A percentile compares a stretch with the other conserved stretches of the same genome.
Evolutionary conservation across 2,888 invertebrate species (phyloP).

Genomic region (Achlya flavicornis): DNA sequence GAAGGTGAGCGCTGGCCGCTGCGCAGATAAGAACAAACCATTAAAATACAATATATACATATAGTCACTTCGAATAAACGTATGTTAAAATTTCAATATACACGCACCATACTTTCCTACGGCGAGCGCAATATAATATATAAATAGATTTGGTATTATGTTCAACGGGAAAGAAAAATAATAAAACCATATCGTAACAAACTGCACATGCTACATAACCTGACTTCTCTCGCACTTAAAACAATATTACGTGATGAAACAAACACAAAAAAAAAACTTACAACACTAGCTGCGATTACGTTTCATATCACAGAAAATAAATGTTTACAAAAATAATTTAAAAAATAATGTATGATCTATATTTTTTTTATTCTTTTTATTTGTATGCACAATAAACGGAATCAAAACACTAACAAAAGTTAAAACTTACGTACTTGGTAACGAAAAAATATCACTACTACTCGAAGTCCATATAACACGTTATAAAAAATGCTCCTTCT

Average conservation of each 20-base stretch:
- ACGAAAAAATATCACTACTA: constrained; percentile 77
- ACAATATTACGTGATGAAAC: constrained; percentile 31
- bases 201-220: constrained; percentile 22
- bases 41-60: constrained; percentile 28
- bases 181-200: constrained; percentile 25
- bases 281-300: constrained; percentile 51
- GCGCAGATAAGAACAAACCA: not conserved
- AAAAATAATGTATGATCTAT: constrained; percentile 24
- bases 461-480: constrained; percentile 45
- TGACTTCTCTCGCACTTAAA: constrained; percentile 21
- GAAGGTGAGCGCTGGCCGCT: constrained; percentile 31
- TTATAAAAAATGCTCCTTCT: constrained; percentile 69
- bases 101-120: constrained; percentile 29
- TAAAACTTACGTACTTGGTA: constrained; percentile 70
- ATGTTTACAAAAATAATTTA: constrained; percentile 50
- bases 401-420: constrained; percentile 53
- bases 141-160: constrained; percentile 34
- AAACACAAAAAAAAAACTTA: constrained; percentile 42
- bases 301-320: constrained; percentile 64
- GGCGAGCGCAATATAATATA: constrained; percentile 34
- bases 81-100: not conserved
- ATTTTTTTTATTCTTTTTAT: constrained; percentile 19
- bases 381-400: constrained; percentile 39
- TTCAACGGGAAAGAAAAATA: constrained; percentile 26
- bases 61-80: constrained; percentile 18